Base-by-base conservation (phyloP, 2,888 invertebrate genomes). In the Caenorhabditis sp. region DNA sequence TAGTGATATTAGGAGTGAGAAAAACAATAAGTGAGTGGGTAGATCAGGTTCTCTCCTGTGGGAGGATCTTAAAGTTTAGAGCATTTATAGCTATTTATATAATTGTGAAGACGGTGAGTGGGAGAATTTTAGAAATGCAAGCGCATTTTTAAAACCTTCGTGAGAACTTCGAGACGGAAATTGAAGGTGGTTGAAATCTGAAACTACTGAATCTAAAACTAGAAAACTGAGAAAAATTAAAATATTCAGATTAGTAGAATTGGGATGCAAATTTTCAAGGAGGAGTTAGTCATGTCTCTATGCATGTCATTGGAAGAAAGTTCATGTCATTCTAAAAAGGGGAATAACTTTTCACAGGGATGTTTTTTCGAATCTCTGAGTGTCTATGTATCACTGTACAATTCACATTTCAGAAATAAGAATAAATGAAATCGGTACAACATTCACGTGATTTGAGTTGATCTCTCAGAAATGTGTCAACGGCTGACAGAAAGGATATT, bases 261-360 rank as follows among this genome's bases (percentile, higher is more conserved):
- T 54, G 28, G 35, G 26, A 75, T 75, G 56, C 28, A 58, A 75
- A 75, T 75, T 26, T 44, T 14, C 16, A 14, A 31, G 47, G 47
- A 47, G 47, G n/a, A 47, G 64, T 75, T 66, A 75, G 66, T 75
- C 59, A 75, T 59, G 68, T 68, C 68, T 68, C 31, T 56, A 28
- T 75, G 59, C 66, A 75, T 75, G 58, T 75, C 75, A 75, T 75
- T 68, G 28, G 28, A 31, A 22, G 26, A 74, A 74, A 74, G 64
- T 74, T 74, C 64, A 69, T 41, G n/a, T 16, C 35, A 51, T 58
- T 58, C 35, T n/a, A 6, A 16, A 49, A 28, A 24, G 44, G 63
- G 22, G 10, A 26, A 47, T 28, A n/a, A n/a, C n/a, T n/a, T n/a
- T n/a, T 28, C n/a, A 26, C 47, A n/a, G 16, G 47, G n/a, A n/a